Percentiles rank a stretch among this genome's conserved stretches.
These are phyloP conservation scores for Hozukius guyotensis DNA, from an alignment of 2,797 vertebrate species.

Conservation along the genomic window DNA sequence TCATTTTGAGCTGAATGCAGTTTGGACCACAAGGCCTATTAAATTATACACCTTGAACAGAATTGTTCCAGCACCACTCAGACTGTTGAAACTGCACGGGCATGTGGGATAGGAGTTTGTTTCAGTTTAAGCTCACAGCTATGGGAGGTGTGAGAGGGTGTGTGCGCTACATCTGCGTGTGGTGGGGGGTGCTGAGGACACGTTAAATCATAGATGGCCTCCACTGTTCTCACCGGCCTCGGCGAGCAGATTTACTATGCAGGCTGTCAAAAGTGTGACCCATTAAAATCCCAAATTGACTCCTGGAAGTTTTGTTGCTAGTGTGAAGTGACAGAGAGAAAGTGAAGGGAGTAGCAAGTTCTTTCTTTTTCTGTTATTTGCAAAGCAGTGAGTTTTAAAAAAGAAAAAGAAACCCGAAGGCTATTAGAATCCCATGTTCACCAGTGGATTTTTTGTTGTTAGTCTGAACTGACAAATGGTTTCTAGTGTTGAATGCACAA, in stretches of 20 bases:
- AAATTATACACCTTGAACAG: slow-evolving; percentile 73
- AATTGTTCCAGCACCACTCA: slow-evolving; percentile 46
- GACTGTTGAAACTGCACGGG: slow-evolving; percentile 20
- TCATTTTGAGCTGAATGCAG: slow-evolving; percentile 72
- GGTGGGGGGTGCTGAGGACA: slow-evolving; percentile 33
- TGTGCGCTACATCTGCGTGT: slow-evolving; percentile 33
- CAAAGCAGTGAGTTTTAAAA: background rate
- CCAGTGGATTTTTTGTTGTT: slow-evolving; percentile 4
- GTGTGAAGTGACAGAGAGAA: slow-evolving; percentile 51
- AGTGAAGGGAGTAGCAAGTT: slow-evolving; percentile 3
- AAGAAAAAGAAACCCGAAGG: background rate
- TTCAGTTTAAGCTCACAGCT: slow-evolving; percentile 49
- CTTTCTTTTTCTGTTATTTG: slow-evolving; percentile 17
- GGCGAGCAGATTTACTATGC: slow-evolving; percentile 57
- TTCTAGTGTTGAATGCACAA: slow-evolving; percentile 14
- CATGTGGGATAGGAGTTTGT: slow-evolving; percentile 31
- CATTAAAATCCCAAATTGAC: slow-evolving; percentile 58
- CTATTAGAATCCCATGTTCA: background rate
- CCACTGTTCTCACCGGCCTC: slow-evolving; percentile 48
- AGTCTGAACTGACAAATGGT: slow-evolving; percentile 43
- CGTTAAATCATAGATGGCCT: slow-evolving; percentile 66
- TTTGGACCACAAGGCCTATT: slow-evolving; percentile 71
- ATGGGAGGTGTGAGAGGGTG: slow-evolving; percentile 19
- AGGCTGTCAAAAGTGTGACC: slow-evolving; percentile 56
- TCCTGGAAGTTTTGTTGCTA: slow-evolving; percentile 39